Conservation (phyloP, 1,140 invertebrate species). For the Diabrotica virgifera region DNA sequence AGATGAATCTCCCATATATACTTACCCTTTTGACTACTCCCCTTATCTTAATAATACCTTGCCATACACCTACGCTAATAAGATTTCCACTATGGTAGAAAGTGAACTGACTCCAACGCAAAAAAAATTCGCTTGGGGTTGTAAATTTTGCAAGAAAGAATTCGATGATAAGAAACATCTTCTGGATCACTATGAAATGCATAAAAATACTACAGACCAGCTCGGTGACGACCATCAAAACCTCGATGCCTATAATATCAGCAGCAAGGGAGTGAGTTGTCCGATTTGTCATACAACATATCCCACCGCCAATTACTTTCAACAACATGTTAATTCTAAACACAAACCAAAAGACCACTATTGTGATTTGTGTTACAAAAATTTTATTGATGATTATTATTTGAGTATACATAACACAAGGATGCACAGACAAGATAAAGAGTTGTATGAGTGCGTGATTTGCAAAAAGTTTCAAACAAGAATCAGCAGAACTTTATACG, state of each 20-base stretch:
- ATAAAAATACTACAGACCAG: not conserved
- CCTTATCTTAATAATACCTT: too few relatives aligned
- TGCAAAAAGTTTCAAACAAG: not conserved
- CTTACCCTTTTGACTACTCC: not conserved
- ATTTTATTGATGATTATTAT: not conserved
- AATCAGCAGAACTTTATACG: not conserved
- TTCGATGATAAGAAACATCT: not conserved
- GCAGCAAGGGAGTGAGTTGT: too few relatives aligned
- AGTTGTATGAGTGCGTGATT: not conserved
- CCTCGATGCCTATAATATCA: too few relatives aligned
- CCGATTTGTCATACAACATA: too few relatives aligned
- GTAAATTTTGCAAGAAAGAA: not conserved
- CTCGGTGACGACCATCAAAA: constrained; percentile 32
- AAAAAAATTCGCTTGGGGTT: not conserved
- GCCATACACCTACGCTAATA: too few relatives aligned
- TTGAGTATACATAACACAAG: not conserved
- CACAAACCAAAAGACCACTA: constrained; percentile 21
- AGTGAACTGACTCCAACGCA: constrained; percentile 4
- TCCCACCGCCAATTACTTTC: too few relatives aligned
- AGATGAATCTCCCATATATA: too few relatives aligned
- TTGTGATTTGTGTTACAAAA: not conserved
- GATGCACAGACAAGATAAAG: not conserved
- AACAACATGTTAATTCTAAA: constrained; percentile 28
- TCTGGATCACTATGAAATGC: not conserved
- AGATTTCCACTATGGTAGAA: too few relatives aligned